Conservation (phyloP, 1,140 invertebrate genomes). For the Eumeta japonica region DNA sequence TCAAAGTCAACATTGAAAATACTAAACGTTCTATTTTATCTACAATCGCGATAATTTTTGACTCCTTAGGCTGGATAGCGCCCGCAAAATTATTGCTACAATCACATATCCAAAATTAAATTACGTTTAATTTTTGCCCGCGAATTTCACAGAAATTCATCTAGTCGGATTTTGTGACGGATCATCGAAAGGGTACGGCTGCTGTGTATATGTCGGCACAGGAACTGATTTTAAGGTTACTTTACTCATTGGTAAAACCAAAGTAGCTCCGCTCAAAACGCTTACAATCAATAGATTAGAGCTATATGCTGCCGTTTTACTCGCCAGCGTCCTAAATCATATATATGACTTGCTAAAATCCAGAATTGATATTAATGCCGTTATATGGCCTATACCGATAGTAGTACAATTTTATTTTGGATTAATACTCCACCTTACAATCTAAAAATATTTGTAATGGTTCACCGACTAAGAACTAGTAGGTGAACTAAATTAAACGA, state of each 20-base stretch:
- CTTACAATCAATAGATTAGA: constrained; percentile 3
- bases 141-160: not conserved
- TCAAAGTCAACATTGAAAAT: not conserved
- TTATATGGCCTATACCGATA: too few relatives aligned
- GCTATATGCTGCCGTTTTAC: constrained; percentile 1
- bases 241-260: constrained; percentile 1
- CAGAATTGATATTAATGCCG: too few relatives aligned
- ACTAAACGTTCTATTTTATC: not conserved
- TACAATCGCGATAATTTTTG: not conserved
- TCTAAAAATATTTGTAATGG: constrained; percentile 7
- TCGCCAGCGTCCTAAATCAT: constrained; percentile 1
- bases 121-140: not conserved
- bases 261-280: constrained; percentile 5
- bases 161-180: not conserved
- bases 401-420: too few relatives aligned
- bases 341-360: too few relatives aligned
- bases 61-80: not conserved
- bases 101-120: not conserved
- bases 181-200: not conserved
- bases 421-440: too few relatives aligned
- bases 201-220: constrained; percentile 1
- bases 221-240: not conserved
- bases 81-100: not conserved
- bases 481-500: too few relatives aligned
- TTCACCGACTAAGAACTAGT: too few relatives aligned